Evolutionary conservation across 2,888 invertebrate genomes (phyloP).

Genomic region (Lasioglossum malachurum): DNA sequence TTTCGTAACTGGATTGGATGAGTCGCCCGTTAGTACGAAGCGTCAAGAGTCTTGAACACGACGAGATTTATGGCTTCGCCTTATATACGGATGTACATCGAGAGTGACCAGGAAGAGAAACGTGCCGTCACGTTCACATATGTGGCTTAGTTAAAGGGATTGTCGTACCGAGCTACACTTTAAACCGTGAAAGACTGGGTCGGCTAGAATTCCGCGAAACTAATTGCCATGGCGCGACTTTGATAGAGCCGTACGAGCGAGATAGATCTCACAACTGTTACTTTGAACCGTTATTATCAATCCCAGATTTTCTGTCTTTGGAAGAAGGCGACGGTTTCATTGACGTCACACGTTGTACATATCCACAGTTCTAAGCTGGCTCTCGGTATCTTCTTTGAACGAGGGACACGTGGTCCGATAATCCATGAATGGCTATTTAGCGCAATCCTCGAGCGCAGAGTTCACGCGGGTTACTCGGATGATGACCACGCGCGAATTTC

Average conservation of each 20-base stretch:
- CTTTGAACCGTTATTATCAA: constrained; percentile 48
- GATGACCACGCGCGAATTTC: constrained; percentile 34
- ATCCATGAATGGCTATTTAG: constrained; percentile 46
- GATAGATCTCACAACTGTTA: constrained; percentile 25
- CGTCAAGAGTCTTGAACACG: constrained; percentile 59
- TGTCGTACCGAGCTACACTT: constrained; percentile 48
- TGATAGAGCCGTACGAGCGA: background rate
- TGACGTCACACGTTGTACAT: constrained; percentile 3
- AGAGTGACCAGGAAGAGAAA: constrained; percentile 71
- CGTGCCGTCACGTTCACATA: constrained; percentile 63
- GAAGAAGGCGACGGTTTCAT: background rate
- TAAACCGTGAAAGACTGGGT: constrained; percentile 33
- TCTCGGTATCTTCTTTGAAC: background rate
- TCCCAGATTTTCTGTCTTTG: constrained; percentile 8
- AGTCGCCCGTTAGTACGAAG: constrained; percentile 55
- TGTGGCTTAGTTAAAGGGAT: constrained; percentile 55
- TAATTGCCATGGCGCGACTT: constrained; percentile 22
- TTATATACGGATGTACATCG: constrained; percentile 59
- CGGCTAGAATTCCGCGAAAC: constrained; percentile 30
- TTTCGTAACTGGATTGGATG: constrained; percentile 72
- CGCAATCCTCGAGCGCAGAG: constrained; percentile 10
- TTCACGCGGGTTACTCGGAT: constrained; percentile 50
- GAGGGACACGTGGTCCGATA: constrained; percentile 15
- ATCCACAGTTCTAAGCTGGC: background rate
- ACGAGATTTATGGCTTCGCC: constrained; percentile 72